Conservation (phyloP, 2,113 vertebrate species). For the Cathartes aura region DNA sequence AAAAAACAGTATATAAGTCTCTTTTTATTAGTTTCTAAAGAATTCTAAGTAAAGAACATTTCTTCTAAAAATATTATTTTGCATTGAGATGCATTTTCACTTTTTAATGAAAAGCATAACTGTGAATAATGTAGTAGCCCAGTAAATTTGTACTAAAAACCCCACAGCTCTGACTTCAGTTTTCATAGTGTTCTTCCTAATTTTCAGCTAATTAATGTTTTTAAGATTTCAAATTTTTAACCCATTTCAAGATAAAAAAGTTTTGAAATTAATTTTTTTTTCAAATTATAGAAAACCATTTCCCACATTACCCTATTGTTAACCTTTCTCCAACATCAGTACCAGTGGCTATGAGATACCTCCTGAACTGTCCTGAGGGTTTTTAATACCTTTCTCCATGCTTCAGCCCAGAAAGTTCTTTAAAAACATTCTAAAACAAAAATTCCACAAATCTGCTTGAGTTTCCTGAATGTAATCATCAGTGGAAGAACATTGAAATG, state of each 20-base stretch:
- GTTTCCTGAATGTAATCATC: not conserved
- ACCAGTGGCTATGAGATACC: not conserved
- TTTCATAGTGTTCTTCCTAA: not conserved
- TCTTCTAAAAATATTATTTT: constrained; percentile 40
- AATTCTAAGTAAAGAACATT: constrained; percentile 13
- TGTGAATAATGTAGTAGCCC: not conserved
- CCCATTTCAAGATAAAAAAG: not conserved
- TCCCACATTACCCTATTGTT: not conserved
- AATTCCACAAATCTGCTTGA: not conserved
- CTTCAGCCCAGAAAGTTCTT: not conserved
- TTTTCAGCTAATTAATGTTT: not conserved
- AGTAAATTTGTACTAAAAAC: not conserved
- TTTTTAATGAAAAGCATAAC: not conserved
- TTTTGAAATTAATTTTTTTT: not conserved
- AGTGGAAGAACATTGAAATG: not conserved
- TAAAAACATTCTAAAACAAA: not conserved
- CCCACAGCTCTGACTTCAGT: not conserved
- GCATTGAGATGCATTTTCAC: constrained; percentile 2
- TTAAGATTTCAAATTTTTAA: not conserved
- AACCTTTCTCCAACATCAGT: not conserved
- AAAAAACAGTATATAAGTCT: constrained; percentile 8
- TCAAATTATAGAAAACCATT: not conserved
- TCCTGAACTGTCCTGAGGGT: not conserved
- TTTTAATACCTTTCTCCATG: not conserved
- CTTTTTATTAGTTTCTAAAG: constrained; percentile 56